A percentile compares a stretch with the other conserved stretches of the same genome.
Conservation (phyloP, 2,888 invertebrate species). For the Cancer borealis region DNA sequence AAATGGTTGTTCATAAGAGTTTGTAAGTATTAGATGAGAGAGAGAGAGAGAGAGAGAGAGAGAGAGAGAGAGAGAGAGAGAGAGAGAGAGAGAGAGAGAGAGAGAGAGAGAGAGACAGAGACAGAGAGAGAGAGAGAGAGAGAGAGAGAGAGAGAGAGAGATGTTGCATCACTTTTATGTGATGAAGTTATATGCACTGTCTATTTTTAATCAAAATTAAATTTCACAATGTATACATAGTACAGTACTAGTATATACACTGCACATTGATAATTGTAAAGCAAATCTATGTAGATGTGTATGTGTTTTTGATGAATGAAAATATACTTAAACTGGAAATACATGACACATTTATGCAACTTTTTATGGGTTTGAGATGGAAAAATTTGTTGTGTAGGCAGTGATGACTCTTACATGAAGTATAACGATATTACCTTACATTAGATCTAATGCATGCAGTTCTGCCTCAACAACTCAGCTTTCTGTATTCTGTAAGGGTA, state of each 20-base stretch:
- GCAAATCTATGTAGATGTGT: background rate
- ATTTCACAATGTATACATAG: background rate
- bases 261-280: background rate
- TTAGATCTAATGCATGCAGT: background rate
- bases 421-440: background rate
- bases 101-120: background rate
- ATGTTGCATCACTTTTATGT: too few relatives aligned
- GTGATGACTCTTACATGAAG: background rate
- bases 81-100: background rate
- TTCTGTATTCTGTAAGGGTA: background rate
- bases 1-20: background rate
- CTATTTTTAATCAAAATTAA: background rate
- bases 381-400: background rate
- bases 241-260: background rate
- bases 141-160: background rate
- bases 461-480: background rate
- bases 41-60: background rate
- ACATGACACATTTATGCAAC: background rate
- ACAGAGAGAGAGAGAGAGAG: conserved; percentile 11
- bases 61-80: conserved; percentile 8
- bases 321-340: background rate
- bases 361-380: background rate
- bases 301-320: background rate
- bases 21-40: background rate
- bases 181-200: background rate